Conservation (phyloP, 2,113 vertebrate genomes). For the Mugil cephalus region DNA sequence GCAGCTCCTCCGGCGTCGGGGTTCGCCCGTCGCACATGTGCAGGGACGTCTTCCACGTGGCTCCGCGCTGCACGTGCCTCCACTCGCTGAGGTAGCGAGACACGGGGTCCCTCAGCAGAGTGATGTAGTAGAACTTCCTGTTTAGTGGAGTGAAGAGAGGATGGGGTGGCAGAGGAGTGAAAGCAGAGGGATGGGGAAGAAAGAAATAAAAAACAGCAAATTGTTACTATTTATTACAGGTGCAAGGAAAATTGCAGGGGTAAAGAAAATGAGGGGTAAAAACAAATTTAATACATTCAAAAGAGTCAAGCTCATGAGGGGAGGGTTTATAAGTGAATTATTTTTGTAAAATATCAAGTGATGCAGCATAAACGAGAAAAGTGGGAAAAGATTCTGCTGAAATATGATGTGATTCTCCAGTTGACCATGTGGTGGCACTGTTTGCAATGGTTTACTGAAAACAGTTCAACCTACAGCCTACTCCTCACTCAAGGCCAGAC, state of each 20-base stretch:
- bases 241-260: neutral
- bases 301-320: neutral
- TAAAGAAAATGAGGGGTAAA: no score
- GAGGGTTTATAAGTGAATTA: neutral
- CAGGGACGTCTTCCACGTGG: slow-evolving; percentile 98
- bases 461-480: neutral
- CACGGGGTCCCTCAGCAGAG: slow-evolving; percentile 95
- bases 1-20: slow-evolving; percentile 95
- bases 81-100: slow-evolving; percentile 99
- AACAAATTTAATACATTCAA: neutral
- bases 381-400: neutral
- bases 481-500: slow-evolving; percentile 19
- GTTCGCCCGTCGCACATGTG: slow-evolving; percentile 99
- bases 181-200: neutral
- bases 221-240: neutral
- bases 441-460: slow-evolving; percentile 56
- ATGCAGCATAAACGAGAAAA: neutral
- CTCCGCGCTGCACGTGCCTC: slow-evolving; percentile 96
- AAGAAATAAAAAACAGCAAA: neutral
- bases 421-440: slow-evolving; percentile 67
- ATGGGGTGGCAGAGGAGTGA: neutral
- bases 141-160: slow-evolving; percentile 19
- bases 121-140: slow-evolving; percentile 99
- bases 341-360: no score
- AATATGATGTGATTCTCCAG: slow-evolving; percentile 20